These are phyloP conservation scores for Whitmania pigra DNA, from an alignment of 1,140 invertebrate genomes.

Conservation along the genomic window DNA sequence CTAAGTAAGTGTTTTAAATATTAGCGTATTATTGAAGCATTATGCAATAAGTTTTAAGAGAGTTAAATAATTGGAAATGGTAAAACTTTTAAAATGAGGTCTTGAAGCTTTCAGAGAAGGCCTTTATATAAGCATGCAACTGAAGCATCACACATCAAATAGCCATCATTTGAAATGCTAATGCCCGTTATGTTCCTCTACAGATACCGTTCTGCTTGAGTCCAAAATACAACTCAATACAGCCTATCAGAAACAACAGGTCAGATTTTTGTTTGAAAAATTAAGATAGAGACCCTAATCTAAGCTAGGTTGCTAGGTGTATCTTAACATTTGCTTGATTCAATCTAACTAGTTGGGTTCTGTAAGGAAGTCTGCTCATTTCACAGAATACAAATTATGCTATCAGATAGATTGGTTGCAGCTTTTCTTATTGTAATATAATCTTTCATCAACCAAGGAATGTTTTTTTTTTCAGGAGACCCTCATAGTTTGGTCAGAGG, in stretches of 20 bases:
- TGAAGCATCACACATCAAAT: constrained; percentile 1
- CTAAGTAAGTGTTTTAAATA: no score
- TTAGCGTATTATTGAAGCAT: neutral
- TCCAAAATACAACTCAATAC: constrained; percentile 94
- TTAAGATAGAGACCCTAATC: no score
- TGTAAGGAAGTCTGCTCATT: neutral
- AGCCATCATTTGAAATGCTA: neutral
- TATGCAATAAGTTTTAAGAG: neutral
- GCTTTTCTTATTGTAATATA: neutral
- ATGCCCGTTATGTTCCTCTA: constrained; percentile 28
- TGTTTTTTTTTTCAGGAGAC: constrained; percentile 58
- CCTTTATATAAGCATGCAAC: neutral
- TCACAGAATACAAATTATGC: neutral
- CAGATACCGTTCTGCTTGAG: constrained; percentile 72
- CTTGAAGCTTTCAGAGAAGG: neutral
- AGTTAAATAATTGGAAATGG: neutral
- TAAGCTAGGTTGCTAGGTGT: no score
- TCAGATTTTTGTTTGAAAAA: neutral
- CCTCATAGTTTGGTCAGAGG: constrained; percentile 99
- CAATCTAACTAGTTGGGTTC: no score
- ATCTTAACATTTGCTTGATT: no score
- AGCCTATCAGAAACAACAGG: constrained; percentile 95
- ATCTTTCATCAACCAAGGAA: neutral
- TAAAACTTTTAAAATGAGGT: constrained; percentile 6
- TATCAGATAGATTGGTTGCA: neutral